Evolutionary conservation across 2,888 invertebrate genomes (phyloP), one percentile per base, ranked within the genome.

Genomic region (Macrophya alboannulata): DNA sequence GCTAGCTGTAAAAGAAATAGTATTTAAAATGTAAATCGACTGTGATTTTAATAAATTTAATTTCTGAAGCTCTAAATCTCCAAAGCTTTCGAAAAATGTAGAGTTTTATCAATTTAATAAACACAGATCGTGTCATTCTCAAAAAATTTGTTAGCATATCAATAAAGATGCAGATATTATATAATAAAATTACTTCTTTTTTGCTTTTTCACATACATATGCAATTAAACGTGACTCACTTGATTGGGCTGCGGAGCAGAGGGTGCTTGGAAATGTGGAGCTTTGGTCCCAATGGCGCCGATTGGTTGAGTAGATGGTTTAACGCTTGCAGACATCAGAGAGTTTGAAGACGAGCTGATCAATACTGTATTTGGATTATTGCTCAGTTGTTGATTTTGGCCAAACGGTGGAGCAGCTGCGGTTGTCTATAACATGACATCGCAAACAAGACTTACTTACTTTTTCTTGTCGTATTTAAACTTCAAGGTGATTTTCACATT

Each of bases 341-440:
- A 97, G 94, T 98, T 98, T 86, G 98, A 97, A 85, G 97, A 97
- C 87, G 98, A 97, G 62, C 98, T 97, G 89, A 98, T 98, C 90
- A 98, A 96, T 89, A 98, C 97, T 25, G 98, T 98, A 91, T 97
- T 98, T 81, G 97, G 98, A 93, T 97, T 98, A 92, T 96, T 97
- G 88, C 96, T 95, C 88, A 97, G 95, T 91, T 97, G 97, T 90
- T 97, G 97, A 82, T 97, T 97, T 92, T 97, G 97, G 25, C 97
- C 97, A 91, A 97, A 97, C 17, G 97, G 96, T 43, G 96, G 96
- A 71, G 96, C 96, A 62, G 92, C 92, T 4, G 93, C 92, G 17
- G 94, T 90, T 31, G 93, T 93, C 93, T 93, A 85, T 71, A 85
- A 83, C 65, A 83, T 31, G 48, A 74, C 72, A 48, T 45, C n/a